Conservation (phyloP, 2,888 invertebrate genomes). For the Silvanus unidentatus region DNA sequence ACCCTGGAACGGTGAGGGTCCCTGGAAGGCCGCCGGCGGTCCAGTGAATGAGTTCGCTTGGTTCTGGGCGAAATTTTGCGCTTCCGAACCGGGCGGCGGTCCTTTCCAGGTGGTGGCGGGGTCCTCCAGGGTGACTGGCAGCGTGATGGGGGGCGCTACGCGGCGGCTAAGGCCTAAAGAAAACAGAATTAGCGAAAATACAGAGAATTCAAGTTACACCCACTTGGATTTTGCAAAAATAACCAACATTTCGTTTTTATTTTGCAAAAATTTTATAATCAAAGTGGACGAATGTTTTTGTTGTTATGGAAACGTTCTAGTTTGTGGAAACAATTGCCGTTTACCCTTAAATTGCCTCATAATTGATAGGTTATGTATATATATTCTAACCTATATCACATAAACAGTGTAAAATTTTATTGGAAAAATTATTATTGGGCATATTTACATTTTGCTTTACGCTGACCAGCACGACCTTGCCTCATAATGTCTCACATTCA, state of each 20-base stretch:
- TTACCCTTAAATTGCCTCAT: background rate
- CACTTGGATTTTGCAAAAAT: too few relatives aligned
- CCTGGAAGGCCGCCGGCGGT: constrained; percentile 53
- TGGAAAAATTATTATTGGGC: constrained; percentile 11
- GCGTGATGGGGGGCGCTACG: constrained; percentile 59
- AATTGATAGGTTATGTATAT: constrained; percentile 34
- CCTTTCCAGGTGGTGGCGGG: constrained; percentile 75
- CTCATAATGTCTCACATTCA: constrained; percentile 49
- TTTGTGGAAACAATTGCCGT: too few relatives aligned
- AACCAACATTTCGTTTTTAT: too few relatives aligned
- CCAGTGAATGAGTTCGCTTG: constrained; percentile 57
- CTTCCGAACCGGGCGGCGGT: constrained; percentile 60
- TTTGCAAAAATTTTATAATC: too few relatives aligned
- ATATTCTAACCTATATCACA: constrained; percentile 35
- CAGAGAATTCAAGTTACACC: too few relatives aligned
- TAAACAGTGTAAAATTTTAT: constrained; percentile 2
- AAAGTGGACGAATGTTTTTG: too few relatives aligned
- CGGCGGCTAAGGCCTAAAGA: constrained; percentile 78
- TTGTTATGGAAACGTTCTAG: too few relatives aligned
- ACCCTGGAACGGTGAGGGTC: constrained; percentile 56
- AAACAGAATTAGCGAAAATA: constrained; percentile 1
- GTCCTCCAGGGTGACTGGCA: constrained; percentile 71
- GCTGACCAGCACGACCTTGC: constrained; percentile 52
- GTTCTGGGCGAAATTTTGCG: constrained; percentile 60
- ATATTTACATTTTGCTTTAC: constrained; percentile 53